Evolutionary conservation across 2,888 invertebrate species (phyloP).

Genomic region (Andrena marginata): DNA sequence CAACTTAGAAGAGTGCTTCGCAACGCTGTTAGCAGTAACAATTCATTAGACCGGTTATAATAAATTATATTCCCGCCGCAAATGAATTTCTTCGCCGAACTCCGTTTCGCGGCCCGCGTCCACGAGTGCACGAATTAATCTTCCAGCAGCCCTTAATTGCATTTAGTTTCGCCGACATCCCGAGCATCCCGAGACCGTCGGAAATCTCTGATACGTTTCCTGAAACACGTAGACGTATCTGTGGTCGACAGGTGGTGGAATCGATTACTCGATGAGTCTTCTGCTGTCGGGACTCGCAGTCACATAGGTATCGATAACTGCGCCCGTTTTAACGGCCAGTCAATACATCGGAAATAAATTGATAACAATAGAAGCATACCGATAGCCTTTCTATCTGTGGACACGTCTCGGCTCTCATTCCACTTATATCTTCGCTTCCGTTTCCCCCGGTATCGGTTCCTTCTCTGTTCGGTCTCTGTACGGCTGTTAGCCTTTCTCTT

Average conservation of each 20-base stretch:
- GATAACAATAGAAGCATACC: constrained; percentile 59
- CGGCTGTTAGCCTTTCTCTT: constrained; percentile 23
- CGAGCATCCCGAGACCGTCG: constrained; percentile 14
- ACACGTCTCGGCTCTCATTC: constrained; percentile 45
- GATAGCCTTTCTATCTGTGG: constrained; percentile 49
- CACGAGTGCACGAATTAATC: constrained; percentile 28
- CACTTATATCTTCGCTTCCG: constrained; percentile 34
- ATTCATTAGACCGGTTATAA: too few species aligned
- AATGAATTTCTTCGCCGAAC: constrained; percentile 15
- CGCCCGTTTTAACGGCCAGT: constrained; percentile 55
- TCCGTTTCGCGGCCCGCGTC: background rate
- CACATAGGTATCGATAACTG: constrained; percentile 39
- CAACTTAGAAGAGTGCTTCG: too few species aligned
- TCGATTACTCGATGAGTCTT: constrained; percentile 57
- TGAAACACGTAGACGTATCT: constrained; percentile 40
- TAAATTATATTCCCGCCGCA: constrained; percentile 1
- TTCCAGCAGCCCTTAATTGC: constrained; percentile 21
- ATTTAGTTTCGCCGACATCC: constrained; percentile 6
- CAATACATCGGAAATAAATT: constrained; percentile 70
- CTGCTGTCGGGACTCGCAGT: constrained; percentile 34
- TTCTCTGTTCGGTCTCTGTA: constrained; percentile 22
- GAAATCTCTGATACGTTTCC: constrained; percentile 35
- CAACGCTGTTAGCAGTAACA: too few species aligned
- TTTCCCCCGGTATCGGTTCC: constrained; percentile 37
- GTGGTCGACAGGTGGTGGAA: constrained; percentile 54